These are phyloP conservation scores for Mystacornis crossleyi DNA, from an alignment of 2,113 vertebrate species.

Conservation along the genomic window DNA sequence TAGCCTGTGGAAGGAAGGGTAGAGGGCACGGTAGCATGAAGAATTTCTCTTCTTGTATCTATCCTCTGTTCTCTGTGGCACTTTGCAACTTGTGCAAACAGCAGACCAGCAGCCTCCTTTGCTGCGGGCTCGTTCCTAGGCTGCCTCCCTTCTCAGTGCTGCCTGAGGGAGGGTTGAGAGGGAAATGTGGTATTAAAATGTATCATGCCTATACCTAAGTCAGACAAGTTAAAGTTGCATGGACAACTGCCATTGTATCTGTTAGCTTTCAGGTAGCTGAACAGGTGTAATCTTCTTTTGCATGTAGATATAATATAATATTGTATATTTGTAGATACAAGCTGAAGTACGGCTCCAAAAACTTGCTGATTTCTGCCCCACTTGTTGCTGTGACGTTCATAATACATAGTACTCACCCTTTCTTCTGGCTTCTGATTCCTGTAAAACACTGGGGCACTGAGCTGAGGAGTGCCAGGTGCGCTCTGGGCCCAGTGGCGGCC, in stretches of 20 bases:
- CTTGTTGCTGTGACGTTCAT: background rate
- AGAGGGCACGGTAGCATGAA: background rate
- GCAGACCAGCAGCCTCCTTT: background rate
- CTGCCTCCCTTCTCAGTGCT: background rate
- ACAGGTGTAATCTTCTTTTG: background rate
- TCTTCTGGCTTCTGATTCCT: background rate
- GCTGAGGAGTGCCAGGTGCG: background rate
- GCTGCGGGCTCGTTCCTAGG: accelerated
- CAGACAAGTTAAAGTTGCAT: background rate
- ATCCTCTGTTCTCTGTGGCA: background rate
- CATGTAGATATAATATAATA: accelerated
- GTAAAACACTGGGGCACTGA: accelerated
- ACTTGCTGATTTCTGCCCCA: background rate
- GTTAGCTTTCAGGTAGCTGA: background rate
- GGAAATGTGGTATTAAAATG: background rate
- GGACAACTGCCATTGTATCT: background rate
- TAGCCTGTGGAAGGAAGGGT: background rate
- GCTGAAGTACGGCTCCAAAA: background rate
- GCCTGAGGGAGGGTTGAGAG: background rate
- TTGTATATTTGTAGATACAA: accelerated
- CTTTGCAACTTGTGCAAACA: background rate
- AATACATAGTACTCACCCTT: accelerated
- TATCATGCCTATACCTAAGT: background rate
- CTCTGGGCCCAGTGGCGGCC: accelerated
- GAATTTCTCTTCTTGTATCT: background rate